Percentiles rank a stretch among this genome's conserved stretches.
Conservation (phyloP, 2,113 vertebrate genomes). For the Salvator merianae region DNA sequence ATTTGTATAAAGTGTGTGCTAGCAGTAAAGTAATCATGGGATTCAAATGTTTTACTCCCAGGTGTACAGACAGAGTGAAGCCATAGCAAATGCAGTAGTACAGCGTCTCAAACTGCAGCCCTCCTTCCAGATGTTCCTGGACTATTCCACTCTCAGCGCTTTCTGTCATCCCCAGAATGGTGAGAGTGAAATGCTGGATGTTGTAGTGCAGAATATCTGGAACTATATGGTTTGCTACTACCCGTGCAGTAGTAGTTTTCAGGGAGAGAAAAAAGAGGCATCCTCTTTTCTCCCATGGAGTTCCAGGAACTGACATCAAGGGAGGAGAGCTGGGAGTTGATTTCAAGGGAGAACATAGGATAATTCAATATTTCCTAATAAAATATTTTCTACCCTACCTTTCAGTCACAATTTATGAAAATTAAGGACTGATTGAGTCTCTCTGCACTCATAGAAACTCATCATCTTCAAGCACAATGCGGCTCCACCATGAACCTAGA, state of each 20-base stretch:
- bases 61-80: neutral
- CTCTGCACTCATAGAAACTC: too few relatives aligned
- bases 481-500: neutral
- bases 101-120: too few relatives aligned
- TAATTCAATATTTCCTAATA: neutral
- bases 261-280: neutral
- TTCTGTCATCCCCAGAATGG: too few relatives aligned
- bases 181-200: too few relatives aligned
- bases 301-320: neutral
- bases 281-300: neutral
- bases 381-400: neutral
- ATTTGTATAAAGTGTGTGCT: neutral
- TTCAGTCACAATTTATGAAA: neutral
- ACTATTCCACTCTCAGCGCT: too few relatives aligned
- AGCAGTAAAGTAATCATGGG: neutral
- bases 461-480: neutral
- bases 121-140: too few relatives aligned
- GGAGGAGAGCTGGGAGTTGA: too few relatives aligned
- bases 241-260: neutral
- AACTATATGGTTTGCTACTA: too few relatives aligned
- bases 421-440: neutral
- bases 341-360: too few relatives aligned
- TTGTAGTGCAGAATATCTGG: too few relatives aligned
- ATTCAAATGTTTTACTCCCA: neutral
- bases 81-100: neutral